A percentile compares a stretch with the other conserved stretches of the same genome.
These are phyloP conservation scores for Polydrusus pterygomalis DNA, from an alignment of 2,888 invertebrate genomes.

Conservation along the genomic window DNA sequence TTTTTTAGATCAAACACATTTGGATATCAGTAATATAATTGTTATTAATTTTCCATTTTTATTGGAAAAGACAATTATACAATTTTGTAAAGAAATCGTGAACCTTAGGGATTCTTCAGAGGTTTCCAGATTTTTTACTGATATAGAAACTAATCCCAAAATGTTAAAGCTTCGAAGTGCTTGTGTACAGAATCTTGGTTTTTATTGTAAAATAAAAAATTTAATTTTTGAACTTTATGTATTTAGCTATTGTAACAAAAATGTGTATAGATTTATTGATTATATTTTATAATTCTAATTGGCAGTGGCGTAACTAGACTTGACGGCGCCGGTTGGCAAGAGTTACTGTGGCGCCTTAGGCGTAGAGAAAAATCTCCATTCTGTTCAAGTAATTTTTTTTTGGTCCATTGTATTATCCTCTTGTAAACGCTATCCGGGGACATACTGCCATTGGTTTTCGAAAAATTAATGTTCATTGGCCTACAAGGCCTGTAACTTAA, in stretches of 20 bases:
- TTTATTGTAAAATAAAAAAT: conserved; percentile 53
- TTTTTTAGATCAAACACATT: conserved; percentile 43
- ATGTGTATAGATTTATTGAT: conserved; percentile 55
- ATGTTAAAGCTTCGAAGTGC: conserved; percentile 50
- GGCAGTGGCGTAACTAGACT: too few relatives aligned
- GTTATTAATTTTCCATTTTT: conserved; percentile 54
- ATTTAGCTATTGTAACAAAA: conserved; percentile 58
- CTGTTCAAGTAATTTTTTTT: too few relatives aligned
- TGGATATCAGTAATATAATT: conserved; percentile 24
- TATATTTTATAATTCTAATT: conserved; percentile 24
- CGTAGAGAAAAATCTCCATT: too few relatives aligned
- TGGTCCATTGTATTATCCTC: too few relatives aligned
- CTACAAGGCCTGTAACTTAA: too few relatives aligned
- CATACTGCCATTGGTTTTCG: too few relatives aligned
- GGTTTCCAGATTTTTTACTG: conserved; percentile 49
- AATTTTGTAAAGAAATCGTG: conserved; percentile 50
- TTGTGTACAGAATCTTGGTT: conserved; percentile 47
- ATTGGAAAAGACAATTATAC: conserved; percentile 54
- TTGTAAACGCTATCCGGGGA: too few relatives aligned
- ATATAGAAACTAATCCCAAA: conserved; percentile 47
- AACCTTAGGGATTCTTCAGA: conserved; percentile 39
- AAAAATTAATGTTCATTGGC: too few relatives aligned
- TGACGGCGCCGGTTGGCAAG: too few relatives aligned
- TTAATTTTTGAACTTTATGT: conserved; percentile 57
- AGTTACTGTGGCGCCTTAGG: too few relatives aligned